Base-by-base conservation (phyloP, 2,888 invertebrate genomes). In the Hypolimnas misippus region DNA sequence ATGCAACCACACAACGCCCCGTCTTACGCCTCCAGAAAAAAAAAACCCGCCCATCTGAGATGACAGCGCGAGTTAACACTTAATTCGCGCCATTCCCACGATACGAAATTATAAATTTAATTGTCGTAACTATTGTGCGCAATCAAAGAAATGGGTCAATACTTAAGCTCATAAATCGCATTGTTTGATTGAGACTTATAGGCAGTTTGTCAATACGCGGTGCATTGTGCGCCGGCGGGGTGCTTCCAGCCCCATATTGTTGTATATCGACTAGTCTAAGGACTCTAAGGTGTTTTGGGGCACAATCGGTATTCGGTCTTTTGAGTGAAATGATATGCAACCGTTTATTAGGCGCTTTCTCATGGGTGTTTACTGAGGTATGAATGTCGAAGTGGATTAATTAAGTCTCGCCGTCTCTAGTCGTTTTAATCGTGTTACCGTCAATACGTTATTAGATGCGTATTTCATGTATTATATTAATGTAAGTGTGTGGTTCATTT, bases 61-160 rank as follows among this genome's bases (percentile, higher is more conserved):
- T 70, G 79, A 87, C 87, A 88, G 79, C 84, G 77, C 72, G 81
- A 82, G 80, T 85, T 84, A 83, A 83, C 79, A 77, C 77, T 84
- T 89, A 90, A 91, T 89, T 86, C 86, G 81, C 74, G 67, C 69
- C 68, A 79, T 92, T 92, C 91, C 89, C 91, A 92, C 91, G 91
- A 82, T 81, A 75, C 75, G 76, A 80, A 82, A 86, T 88, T 85
- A 25, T 81, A 84, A 86, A 87, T 89, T 87, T 84, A 89, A 91
- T 90, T 87, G 89, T 87, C 79, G 85, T 83, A 79, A 82, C 25
- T 79, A 86, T 88, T 88, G 84, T 86, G 73, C 75, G 73, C 79
- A 83, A 82, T 86, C 81, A 85, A 88, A 89, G 89, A 89, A 91
- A 90, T 86, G 79, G 89, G 90, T 91, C 91, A 91, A 90, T 90